Percentiles rank a stretch among this genome's conserved stretches.
Evolutionary conservation across 2,888 invertebrate species (phyloP).

Genomic region (Cheilosia variabilis): DNA sequence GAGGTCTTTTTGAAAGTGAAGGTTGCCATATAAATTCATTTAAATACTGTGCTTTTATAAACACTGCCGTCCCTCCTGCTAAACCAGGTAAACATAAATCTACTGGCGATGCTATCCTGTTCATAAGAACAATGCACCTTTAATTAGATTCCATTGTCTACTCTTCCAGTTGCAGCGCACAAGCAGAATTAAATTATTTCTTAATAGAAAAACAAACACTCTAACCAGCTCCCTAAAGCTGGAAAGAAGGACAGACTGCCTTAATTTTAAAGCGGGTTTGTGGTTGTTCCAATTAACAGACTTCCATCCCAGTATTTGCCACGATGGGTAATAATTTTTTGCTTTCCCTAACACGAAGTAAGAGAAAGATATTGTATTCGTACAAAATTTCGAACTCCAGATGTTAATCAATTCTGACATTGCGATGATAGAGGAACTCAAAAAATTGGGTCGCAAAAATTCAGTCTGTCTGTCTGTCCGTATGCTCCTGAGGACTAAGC

Average conservation of each 20-base stretch:
- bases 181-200: conserved; percentile 4
- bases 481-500: too few relatives aligned
- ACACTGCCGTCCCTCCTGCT: background rate
- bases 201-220: background rate
- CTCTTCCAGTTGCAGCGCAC: background rate
- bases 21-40: too few relatives aligned
- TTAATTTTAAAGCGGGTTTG: background rate
- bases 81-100: background rate
- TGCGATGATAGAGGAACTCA: too few relatives aligned
- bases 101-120: background rate
- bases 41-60: background rate
- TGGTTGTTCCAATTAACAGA: background rate
- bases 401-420: too few relatives aligned
- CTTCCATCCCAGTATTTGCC: background rate
- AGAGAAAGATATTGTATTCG: too few relatives aligned
- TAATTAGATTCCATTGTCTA: conserved; percentile 5
- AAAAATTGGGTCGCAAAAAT: too few relatives aligned
- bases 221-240: background rate
- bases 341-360: too few relatives aligned
- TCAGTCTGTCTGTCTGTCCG: too few relatives aligned
- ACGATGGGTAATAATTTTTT: background rate
- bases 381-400: too few relatives aligned
- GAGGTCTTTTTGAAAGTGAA: too few relatives aligned
- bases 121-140: background rate
- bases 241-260: background rate